A percentile compares a stretch with the other conserved stretches of the same genome.
Conservation (phyloP, 2,113 vertebrate genomes). For the Notothenia rossii region DNA sequence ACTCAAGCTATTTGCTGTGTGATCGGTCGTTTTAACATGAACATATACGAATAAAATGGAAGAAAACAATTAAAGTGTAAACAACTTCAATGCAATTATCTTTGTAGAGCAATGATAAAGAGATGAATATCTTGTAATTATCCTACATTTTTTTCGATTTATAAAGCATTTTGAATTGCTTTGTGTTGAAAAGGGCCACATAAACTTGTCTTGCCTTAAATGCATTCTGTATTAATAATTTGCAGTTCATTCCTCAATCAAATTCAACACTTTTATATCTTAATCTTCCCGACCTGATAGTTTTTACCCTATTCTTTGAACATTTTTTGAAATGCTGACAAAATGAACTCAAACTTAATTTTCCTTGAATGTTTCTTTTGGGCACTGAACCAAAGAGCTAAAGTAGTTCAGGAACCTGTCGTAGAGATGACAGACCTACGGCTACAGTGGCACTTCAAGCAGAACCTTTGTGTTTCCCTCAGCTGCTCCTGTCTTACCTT, state of each 20-base stretch:
- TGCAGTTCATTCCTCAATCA: neutral
- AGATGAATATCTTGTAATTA: neutral
- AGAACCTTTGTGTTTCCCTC: slow-evolving; percentile 29
- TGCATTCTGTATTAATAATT: neutral
- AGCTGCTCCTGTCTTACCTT: slow-evolving; percentile 49
- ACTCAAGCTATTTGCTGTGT: too few species aligned
- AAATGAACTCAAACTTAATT: slow-evolving; percentile 27
- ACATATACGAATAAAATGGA: neutral
- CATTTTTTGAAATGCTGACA: slow-evolving; percentile 19
- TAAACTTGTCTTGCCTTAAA: neutral
- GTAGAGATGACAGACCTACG: slow-evolving; percentile 39
- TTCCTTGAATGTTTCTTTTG: neutral
- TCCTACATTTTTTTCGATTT: too few species aligned
- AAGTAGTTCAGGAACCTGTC: slow-evolving; percentile 40
- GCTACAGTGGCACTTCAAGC: slow-evolving; percentile 15
- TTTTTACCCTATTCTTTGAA: neutral
- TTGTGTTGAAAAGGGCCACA: too few species aligned
- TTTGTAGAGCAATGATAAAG: neutral
- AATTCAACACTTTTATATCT: neutral
- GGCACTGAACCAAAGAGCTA: neutral
- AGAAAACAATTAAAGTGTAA: neutral
- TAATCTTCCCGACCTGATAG: neutral
- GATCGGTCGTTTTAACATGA: too few species aligned
- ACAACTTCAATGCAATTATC: neutral
- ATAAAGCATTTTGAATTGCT: too few species aligned